Evolutionary conservation across 1,140 invertebrate species (phyloP).

Genomic region (Drosophila sp.): DNA sequence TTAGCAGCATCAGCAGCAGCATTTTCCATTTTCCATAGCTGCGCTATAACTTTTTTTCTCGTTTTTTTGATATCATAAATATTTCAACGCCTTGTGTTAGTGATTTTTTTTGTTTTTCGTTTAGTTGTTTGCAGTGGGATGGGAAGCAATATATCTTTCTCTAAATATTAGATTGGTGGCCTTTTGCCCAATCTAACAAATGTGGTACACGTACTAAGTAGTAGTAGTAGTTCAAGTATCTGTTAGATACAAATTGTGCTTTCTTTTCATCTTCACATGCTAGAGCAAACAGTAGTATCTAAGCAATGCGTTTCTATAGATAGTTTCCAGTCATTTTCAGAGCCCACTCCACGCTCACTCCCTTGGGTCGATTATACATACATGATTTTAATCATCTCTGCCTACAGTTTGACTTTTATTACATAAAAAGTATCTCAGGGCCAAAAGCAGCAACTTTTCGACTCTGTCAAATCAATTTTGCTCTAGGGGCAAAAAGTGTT

Average conservation of each 20-base stretch:
- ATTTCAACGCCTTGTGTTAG: conserved; percentile 72
- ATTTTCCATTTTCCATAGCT: conserved; percentile 35
- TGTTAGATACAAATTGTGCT: conserved; percentile 59
- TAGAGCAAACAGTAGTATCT: conserved; percentile 20
- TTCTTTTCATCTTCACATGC: not conserved
- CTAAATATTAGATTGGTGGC: conserved; percentile 38
- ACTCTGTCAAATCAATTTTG: conserved; percentile 29
- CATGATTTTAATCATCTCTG: not conserved
- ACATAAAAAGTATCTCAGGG: conserved; percentile 8
- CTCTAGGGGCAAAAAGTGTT: conserved; percentile 46
- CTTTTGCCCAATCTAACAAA: conserved; percentile 55
- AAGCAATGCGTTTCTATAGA: conserved; percentile 4
- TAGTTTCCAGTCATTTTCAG: too few relatives aligned
- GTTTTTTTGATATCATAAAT: conserved; percentile 62
- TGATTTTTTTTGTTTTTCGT: conserved; percentile 25
- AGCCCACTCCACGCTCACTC: not conserved
- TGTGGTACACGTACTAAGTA: not conserved
- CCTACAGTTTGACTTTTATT: not conserved
- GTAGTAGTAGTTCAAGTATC: conserved; percentile 41
- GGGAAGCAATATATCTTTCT: conserved; percentile 29
- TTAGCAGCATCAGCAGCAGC: conserved; percentile 6
- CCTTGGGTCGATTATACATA: not conserved
- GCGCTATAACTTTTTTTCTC: conserved; percentile 19
- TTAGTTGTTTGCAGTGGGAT: conserved; percentile 11
- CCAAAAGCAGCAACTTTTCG: not conserved